A percentile compares a stretch with the other conserved stretches of the same genome.
Evolutionary conservation across 2,113 vertebrate genomes (phyloP).

Genomic region (Seriola dumerili): DNA sequence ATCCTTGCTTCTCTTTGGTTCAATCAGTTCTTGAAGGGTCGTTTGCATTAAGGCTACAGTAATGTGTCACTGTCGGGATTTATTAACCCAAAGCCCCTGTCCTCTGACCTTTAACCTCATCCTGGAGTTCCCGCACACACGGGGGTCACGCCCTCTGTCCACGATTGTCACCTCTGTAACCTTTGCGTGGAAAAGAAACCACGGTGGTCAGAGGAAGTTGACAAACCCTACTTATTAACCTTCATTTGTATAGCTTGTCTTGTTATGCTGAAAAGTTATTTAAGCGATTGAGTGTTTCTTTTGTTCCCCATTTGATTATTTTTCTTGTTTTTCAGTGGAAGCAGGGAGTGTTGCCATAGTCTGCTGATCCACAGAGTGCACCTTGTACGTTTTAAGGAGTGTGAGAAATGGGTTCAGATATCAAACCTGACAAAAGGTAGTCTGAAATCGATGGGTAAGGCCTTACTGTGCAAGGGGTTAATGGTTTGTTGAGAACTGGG

Average conservation of each 20-base stretch:
- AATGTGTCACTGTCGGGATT: constrained; percentile 75
- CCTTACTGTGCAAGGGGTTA: constrained; percentile 26
- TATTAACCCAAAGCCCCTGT: constrained; percentile 58
- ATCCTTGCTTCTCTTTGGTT: constrained; percentile 3
- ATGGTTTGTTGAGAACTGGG: constrained; percentile 27
- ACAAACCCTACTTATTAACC: constrained; percentile 29
- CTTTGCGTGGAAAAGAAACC: constrained; percentile 25
- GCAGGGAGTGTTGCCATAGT: background rate
- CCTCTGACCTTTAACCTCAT: constrained; percentile 64
- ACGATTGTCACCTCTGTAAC: constrained; percentile 23
- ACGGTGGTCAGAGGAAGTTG: constrained; percentile 10
- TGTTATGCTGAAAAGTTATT: background rate
- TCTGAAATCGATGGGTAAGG: constrained; percentile 14
- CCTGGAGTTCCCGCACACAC: constrained; percentile 38
- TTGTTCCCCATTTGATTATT: background rate
- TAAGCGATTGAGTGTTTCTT: background rate
- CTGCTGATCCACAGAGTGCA: background rate
- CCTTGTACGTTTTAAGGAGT: constrained; percentile 19
- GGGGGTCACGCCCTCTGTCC: constrained; percentile 50
- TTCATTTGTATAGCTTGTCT: constrained; percentile 20
- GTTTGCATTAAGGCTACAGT: constrained; percentile 51
- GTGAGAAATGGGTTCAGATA: constrained; percentile 52
- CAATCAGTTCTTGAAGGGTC: background rate
- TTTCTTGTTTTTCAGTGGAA: background rate
- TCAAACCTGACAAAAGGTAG: constrained; percentile 58